These are phyloP conservation scores for Nycticryphes semicollaris DNA, from an alignment of 2,113 vertebrate genomes.

Conservation along the genomic window DNA sequence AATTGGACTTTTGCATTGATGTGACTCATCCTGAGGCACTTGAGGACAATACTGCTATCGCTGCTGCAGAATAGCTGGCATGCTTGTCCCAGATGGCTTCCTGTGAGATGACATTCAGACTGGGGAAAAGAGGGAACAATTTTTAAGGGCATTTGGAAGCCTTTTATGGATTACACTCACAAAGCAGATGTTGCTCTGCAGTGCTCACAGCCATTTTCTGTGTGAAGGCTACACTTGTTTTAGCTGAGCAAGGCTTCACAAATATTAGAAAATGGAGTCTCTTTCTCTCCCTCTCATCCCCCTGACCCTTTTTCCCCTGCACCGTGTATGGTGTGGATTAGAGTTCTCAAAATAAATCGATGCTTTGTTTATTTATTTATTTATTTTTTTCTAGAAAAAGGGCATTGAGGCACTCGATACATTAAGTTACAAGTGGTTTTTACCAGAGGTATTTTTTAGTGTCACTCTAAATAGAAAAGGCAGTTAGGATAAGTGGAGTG, in stretches of 20 bases:
- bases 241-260: not conserved
- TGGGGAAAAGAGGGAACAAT: slow-evolving; percentile 32
- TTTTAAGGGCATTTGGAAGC: slow-evolving; percentile 58
- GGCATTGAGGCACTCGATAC: not conserved
- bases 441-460: not conserved
- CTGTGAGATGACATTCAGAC: slow-evolving; percentile 44
- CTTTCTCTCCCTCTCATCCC: not conserved
- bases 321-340: not conserved
- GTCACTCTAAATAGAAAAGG: not conserved
- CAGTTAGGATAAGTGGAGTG: not conserved
- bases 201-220: slow-evolving; percentile 37
- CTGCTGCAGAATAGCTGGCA: slow-evolving; percentile 24
- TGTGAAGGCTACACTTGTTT: not conserved
- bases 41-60: slow-evolving; percentile 44
- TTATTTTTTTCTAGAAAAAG: not conserved
- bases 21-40: slow-evolving; percentile 61
- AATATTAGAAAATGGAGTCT: not conserved
- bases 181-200: slow-evolving; percentile 46
- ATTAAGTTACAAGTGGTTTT: not conserved
- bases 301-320: not conserved
- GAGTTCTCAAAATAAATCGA: not conserved
- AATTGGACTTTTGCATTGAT: slow-evolving; percentile 56
- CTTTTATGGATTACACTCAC: slow-evolving; percentile 41
- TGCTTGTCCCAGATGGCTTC: slow-evolving; percentile 57
- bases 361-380: not conserved